These are phyloP conservation scores for Bembecia ichneumoniformis DNA, from an alignment of 2,888 invertebrate genomes.

Conservation along the genomic window DNA sequence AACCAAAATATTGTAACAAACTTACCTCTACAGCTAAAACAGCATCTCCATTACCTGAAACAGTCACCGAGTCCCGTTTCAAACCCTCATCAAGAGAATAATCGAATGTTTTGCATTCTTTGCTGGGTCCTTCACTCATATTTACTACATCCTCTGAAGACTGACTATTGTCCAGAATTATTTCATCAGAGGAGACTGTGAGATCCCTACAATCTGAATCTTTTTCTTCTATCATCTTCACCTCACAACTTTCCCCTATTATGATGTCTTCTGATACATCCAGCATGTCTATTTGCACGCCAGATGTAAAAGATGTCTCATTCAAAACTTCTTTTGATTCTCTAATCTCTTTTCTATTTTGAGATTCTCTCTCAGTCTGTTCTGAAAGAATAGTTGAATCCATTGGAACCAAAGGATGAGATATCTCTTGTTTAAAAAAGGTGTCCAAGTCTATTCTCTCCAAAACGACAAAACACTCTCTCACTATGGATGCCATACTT, in stretches of 20 bases:
- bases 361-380: background rate
- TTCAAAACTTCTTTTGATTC: conserved; percentile 24
- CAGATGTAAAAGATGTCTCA: conserved; percentile 14
- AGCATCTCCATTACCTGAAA: conserved; percentile 55
- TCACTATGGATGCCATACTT: conserved; percentile 20
- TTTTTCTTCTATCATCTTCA: conserved; percentile 35
- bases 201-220: conserved; percentile 21
- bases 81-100: conserved; percentile 53
- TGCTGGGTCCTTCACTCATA: conserved; percentile 21
- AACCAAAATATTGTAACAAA: conserved; percentile 1
- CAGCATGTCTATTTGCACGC: conserved; percentile 55
- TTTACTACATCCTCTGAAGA: conserved; percentile 30
- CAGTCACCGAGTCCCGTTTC: conserved; percentile 40
- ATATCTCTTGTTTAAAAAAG: background rate
- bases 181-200: conserved; percentile 36
- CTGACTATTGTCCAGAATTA: conserved; percentile 58
- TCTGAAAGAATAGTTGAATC: background rate
- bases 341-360: conserved; percentile 9
- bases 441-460: conserved; percentile 22
- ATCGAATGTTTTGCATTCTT: conserved; percentile 51
- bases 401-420: background rate
- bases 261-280: conserved; percentile 64
- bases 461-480: conserved; percentile 44
- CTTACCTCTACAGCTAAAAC: conserved; percentile 62
- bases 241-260: conserved; percentile 47